Evolutionary conservation across 2,113 vertebrate species (phyloP).

Genomic region (Petrocephalus zakoni): DNA sequence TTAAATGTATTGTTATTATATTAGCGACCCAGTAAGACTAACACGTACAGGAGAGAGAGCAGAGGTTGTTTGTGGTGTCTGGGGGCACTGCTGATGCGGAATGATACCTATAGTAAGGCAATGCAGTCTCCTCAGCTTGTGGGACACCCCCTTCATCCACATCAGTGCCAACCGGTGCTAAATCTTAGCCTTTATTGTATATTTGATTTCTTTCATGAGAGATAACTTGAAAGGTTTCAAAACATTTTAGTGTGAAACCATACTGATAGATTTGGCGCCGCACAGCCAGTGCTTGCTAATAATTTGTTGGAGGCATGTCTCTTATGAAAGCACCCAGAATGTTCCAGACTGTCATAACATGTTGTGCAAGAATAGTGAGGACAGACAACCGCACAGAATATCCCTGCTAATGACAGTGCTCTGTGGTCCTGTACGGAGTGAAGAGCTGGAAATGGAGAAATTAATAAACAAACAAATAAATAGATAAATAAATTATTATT

Average conservation of each 20-base stretch:
- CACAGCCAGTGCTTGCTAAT: not conserved
- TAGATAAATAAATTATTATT: too few species aligned
- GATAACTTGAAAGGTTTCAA: not conserved
- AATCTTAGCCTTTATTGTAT: not conserved
- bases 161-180: not conserved
- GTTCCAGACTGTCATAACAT: not conserved
- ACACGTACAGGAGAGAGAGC: not conserved
- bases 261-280: not conserved
- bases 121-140: not conserved
- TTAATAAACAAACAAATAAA: not conserved
- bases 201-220: not conserved
- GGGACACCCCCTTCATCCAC: not conserved
- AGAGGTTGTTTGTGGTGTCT: not conserved
- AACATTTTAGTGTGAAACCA: not conserved
- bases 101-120: not conserved
- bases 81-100: not conserved
- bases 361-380: not conserved
- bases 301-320: not conserved
- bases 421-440: not conserved
- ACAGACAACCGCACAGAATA: not conserved
- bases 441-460: not conserved
- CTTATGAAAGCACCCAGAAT: not conserved
- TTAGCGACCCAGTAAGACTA: not conserved
- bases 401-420: not conserved
- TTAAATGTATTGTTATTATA: not conserved